These are phyloP conservation scores for Isichthys henryi DNA, from an alignment of 2,113 vertebrate genomes.

Conservation along the genomic window DNA sequence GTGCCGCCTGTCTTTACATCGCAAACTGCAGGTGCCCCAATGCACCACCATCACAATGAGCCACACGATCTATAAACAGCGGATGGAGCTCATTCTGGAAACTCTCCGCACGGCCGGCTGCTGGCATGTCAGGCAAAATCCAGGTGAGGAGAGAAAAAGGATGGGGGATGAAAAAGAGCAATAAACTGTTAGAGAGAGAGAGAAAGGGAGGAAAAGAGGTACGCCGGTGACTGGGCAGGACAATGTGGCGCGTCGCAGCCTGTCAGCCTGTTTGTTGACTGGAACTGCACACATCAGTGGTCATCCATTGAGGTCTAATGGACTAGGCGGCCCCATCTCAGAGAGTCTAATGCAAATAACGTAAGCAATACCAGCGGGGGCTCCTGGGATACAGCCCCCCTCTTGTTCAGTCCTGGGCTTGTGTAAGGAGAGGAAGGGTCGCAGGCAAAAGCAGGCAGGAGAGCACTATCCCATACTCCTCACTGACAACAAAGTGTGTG, in stretches of 20 bases:
- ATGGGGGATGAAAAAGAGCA: neutral
- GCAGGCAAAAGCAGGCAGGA: slow-evolving; percentile 43
- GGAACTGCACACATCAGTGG: slow-evolving; percentile 30
- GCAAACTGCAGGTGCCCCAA: neutral
- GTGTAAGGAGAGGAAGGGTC: slow-evolving; percentile 32
- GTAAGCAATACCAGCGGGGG: slow-evolving; percentile 36
- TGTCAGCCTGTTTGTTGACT: slow-evolving; percentile 14
- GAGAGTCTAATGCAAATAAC: slow-evolving; percentile 43
- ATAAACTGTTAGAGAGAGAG: neutral
- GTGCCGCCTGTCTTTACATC: neutral
- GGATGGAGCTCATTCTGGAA: neutral
- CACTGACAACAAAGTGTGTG: neutral
- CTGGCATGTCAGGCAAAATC: neutral
- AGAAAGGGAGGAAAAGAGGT: neutral
- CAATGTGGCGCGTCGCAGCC: slow-evolving; percentile 35
- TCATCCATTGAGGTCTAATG: slow-evolving; percentile 41
- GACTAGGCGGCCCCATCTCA: slow-evolving; percentile 34
- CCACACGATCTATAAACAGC: neutral
- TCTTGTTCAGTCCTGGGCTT: slow-evolving; percentile 26
- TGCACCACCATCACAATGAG: neutral
- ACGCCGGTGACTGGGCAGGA: slow-evolving; percentile 2
- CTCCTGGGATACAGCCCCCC: slow-evolving; percentile 29
- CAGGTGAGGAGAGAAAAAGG: neutral
- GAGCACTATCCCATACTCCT: neutral
- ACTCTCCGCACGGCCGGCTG: neutral